Evolutionary conservation across 2,113 vertebrate species (phyloP), one percentile per base, ranked within the genome.

Genomic region (Oceanodroma tethys): DNA sequence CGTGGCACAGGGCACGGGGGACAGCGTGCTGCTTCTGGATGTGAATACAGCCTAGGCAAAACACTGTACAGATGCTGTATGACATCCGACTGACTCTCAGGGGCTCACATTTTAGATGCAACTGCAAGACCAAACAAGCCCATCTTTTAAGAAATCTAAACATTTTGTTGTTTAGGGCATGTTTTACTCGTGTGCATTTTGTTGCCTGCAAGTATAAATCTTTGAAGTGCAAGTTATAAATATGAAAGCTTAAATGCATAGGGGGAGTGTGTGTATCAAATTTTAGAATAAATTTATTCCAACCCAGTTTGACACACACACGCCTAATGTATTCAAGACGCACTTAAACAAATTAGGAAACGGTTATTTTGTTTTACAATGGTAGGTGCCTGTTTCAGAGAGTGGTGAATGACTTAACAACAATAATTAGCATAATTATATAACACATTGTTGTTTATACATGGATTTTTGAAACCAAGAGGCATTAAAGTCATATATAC

Each of bases 371-470:
- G 88, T 40, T 72, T 67, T 73, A 56, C 59, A 82, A 3, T 13
- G 72, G 34, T n/a, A 88, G 70, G 68, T 81, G 74, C 88, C 68
- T 21, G 42, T 58, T 78, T 56, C 60, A 22, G 78, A 45, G 68
- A 20, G 38, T 59, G n/a, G n/a, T 38, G 55, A 34, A 68, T 71
- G 83, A 56, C 84, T 95, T 86, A 73, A 55, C 72, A 62, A 66
- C 86, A 90, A 80, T 29, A 93, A 94, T 95, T 86, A 91, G 40
- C 86, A 70, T 93, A 60, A 94, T 96, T 95, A 94, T 56, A 19
- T 94, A 96, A 94, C 66, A 43, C 34, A 1, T 5, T 21, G 38
- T 52, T 88, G 78, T 63, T 70, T 22, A 16, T 83, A 79, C 16
- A 0, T 8, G 40, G 34, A 22, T 5, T 13, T 82, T 62, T 59